phyloP scores from a whole-genome alignment of 2,888 invertebrate species.

The Acrobasis repandana region DNA sequence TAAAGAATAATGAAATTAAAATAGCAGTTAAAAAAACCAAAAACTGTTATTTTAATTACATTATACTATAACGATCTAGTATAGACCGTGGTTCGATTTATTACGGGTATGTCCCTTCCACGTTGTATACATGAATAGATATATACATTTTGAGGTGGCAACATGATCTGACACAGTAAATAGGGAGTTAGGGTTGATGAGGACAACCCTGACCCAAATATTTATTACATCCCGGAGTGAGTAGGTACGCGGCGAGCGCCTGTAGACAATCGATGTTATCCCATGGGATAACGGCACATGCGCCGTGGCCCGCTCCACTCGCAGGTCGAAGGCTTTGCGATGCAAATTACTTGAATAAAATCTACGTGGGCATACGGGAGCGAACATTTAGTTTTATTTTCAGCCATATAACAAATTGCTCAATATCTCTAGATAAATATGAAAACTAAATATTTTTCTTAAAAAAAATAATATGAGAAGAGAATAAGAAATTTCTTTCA shows the following conservation, averaged over 20 bases:
- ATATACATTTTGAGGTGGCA: neutral
- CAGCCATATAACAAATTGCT: neutral
- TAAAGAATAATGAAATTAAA: too few relatives aligned
- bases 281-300: slow-evolving; percentile 79
- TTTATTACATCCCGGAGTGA: slow-evolving; percentile 47
- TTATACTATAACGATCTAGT: too few relatives aligned
- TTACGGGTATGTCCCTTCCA: too few relatives aligned
- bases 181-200: slow-evolving; percentile 25
- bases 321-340: slow-evolving; percentile 28
- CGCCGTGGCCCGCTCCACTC: slow-evolving; percentile 45
- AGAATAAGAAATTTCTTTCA: too few relatives aligned
- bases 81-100: too few relatives aligned
- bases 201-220: slow-evolving; percentile 66
- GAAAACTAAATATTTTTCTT: too few relatives aligned
- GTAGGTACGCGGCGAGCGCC: slow-evolving; percentile 43
- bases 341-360: slow-evolving; percentile 29
- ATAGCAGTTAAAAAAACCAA: too few relatives aligned
- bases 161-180: slow-evolving; percentile 1
- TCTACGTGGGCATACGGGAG: neutral
- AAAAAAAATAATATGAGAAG: too few relatives aligned
- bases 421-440: neutral
- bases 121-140: neutral
- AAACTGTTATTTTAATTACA: too few relatives aligned
- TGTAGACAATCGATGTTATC: slow-evolving; percentile 77
- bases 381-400: neutral